A percentile compares a stretch with the other conserved stretches of the same genome.
These are phyloP conservation scores for Zophobas morio DNA, from an alignment of 1,140 invertebrate genomes.

Conservation along the genomic window DNA sequence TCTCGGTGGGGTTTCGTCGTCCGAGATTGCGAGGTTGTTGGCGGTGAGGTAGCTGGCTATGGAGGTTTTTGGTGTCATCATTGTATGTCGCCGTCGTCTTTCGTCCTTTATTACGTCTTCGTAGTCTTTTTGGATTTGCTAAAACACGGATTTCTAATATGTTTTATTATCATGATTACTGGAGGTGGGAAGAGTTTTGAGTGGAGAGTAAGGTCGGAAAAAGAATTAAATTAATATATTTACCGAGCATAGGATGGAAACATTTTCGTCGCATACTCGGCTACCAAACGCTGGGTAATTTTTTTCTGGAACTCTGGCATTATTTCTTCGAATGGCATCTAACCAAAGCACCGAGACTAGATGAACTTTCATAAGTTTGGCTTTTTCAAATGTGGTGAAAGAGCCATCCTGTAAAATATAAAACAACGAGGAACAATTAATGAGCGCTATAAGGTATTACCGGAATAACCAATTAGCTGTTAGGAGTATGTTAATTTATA, in stretches of 20 bases:
- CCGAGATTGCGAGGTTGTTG: conserved; percentile 5
- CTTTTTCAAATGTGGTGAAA: conserved; percentile 64
- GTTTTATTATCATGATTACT: not conserved
- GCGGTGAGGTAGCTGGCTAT: conserved; percentile 34
- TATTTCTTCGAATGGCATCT: conserved; percentile 61
- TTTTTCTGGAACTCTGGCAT: conserved; percentile 58
- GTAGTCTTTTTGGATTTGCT: conserved; percentile 64
- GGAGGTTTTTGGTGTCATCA: conserved; percentile 20
- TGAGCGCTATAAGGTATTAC: too few species aligned
- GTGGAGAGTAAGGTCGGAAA: too few species aligned
- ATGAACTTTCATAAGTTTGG: conserved; percentile 65
- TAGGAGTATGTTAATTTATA: too few species aligned
- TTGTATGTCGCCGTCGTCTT: conserved; percentile 49
- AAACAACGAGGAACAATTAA: conserved; percentile 21
- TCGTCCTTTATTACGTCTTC: conserved; percentile 61
- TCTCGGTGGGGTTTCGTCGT: conserved; percentile 4
- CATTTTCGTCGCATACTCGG: conserved; percentile 53
- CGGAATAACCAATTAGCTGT: too few species aligned
- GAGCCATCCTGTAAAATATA: conserved; percentile 60
- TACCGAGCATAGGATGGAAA: conserved; percentile 60
- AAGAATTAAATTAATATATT: conserved; percentile 26
- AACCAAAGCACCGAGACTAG: conserved; percentile 67
- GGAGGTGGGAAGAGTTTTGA: too few species aligned
- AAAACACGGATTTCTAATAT: not conserved
- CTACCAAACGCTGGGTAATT: conserved; percentile 61